A percentile compares a stretch with the other conserved stretches of the same genome.
These are phyloP conservation scores for Lasioglossum malachurum DNA, from an alignment of 2,888 invertebrate species.

Conservation along the genomic window DNA sequence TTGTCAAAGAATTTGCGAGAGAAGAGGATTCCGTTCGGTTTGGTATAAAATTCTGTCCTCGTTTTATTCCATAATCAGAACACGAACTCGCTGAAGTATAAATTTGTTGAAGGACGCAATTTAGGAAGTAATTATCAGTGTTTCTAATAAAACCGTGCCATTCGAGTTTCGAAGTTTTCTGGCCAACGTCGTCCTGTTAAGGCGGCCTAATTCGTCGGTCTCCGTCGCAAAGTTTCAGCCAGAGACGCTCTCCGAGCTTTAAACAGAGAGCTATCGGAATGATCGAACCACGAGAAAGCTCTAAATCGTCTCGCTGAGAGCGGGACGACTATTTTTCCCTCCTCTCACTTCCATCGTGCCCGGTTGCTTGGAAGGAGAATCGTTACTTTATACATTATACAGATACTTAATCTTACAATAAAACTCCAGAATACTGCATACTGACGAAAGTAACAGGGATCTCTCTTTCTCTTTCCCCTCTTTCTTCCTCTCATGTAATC, in stretches of 20 bases:
- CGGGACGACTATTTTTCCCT: constrained; percentile 41
- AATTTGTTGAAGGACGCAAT: background rate
- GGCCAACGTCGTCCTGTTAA: constrained; percentile 16
- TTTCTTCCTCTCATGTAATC: background rate
- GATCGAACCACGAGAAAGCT: constrained; percentile 72
- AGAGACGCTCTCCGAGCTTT: constrained; percentile 68
- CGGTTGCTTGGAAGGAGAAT: constrained; percentile 73
- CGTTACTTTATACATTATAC: constrained; percentile 78
- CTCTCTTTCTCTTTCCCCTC: background rate
- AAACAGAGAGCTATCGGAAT: constrained; percentile 71
- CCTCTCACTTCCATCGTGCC: constrained; percentile 33
- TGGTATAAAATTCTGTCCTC: background rate
- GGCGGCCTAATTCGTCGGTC: constrained; percentile 49
- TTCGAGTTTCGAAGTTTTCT: background rate
- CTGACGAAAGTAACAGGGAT: constrained; percentile 64
- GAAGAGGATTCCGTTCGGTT: background rate
- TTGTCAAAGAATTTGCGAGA: background rate
- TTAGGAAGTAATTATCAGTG: background rate
- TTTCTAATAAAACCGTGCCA: background rate
- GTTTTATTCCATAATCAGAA: background rate
- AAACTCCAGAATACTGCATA: constrained; percentile 71
- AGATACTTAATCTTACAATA: constrained; percentile 74
- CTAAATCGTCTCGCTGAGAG: constrained; percentile 56
- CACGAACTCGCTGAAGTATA: background rate
- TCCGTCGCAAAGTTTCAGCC: constrained; percentile 68